Base-by-base conservation (phyloP, 2,113 vertebrate species). In the Pardalotus punctatus region DNA sequence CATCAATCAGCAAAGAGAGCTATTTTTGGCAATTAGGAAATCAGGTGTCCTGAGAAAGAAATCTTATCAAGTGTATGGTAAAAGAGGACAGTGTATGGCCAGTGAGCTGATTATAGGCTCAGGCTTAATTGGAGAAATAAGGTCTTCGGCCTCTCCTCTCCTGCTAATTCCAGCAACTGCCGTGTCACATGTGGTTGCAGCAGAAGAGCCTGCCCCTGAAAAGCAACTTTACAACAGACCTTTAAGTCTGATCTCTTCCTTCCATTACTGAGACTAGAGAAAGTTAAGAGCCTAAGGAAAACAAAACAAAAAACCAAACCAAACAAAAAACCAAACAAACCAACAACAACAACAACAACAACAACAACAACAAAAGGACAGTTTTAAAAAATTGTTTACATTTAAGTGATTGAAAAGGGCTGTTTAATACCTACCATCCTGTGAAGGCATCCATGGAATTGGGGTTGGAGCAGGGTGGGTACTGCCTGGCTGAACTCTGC, bases 101-200 rank as follows among this genome's bases (percentile, higher is more conserved):
- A 28, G 28, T 70, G 76, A 92, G 66, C 81, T 86, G 74, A 85
- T 93, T 91, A 93, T 40, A 82, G 78, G 65, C 87, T 93, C 66
- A 93, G 58, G 38, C 24, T 87, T 85, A 84, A 47, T 6, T 70
- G 67, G 58, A 91, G 25, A 95, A 57, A 83, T 92, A 77, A 92
- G 76, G 50, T 79, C 66, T 43, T 79, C 12, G 1, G 7, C 51
- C 22, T 91, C 48, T 83, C 47, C 28, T 70, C 72, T 90, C 33
- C 51, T 3, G 0, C 64, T 96, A 93, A 87, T 81, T 87, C 66
- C 66, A 60, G 38, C 40, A 27, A 29, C 62, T 77, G 58, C 36
- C 20, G 25, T 0, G 2, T 60, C 81, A 62, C 73, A n/a, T 5
- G 4, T 8, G 11, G 60, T 35, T 86, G 60, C 60, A 66, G 38